phyloP scores from a whole-genome alignment of 2,113 vertebrate species.

The Caloenas nicobarica region DNA sequence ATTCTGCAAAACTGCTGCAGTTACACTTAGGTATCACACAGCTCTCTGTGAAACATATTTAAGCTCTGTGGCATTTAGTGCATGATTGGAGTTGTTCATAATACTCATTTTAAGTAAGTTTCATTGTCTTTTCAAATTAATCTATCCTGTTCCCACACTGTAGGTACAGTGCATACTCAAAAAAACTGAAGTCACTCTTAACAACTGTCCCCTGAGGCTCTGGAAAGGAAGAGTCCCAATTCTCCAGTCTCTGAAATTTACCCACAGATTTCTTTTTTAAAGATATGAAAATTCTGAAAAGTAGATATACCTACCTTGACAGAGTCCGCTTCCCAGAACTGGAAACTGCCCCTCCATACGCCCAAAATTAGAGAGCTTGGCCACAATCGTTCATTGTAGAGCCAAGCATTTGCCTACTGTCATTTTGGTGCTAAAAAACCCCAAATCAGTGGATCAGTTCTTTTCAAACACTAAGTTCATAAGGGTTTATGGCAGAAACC shows the following conservation, averaged over 20 bases:
- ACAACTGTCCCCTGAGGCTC: neutral
- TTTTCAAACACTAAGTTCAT: neutral
- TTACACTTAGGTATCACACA: neutral
- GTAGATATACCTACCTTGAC: neutral
- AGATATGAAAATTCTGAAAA: neutral
- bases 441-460: neutral
- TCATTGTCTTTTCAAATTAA: neutral
- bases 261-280: neutral
- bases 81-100: neutral
- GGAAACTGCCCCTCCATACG: neutral
- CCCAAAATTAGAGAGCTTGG: neutral
- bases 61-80: neutral
- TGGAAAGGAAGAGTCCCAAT: neutral
- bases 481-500: neutral
- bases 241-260: neutral
- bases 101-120: neutral
- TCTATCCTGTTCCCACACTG: neutral
- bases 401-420: neutral
- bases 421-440: neutral
- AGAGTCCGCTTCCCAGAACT: rapidly evolving
- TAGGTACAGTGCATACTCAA: neutral
- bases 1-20: neutral
- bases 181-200: neutral
- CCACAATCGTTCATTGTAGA: neutral
- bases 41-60: neutral